A percentile compares a stretch with the other conserved stretches of the same genome.
phyloP scores from a whole-genome alignment of 2,888 invertebrate species.

The Yponomeuta evonymella region DNA sequence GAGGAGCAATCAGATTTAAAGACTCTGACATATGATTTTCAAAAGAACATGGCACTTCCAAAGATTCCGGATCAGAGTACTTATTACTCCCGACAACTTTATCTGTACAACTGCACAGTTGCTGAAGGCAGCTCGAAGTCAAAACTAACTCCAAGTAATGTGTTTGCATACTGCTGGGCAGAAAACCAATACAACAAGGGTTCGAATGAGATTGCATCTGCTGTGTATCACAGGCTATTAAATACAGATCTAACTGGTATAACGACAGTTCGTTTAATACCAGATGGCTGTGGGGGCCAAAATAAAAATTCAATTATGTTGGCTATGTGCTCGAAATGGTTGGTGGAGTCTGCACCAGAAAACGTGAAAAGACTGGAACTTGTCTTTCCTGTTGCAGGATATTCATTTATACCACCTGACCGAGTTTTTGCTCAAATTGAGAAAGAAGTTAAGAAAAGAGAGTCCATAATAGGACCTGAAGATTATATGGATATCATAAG shows the following conservation, averaged over 20 bases:
- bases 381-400: too few species aligned
- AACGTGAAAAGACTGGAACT: too few species aligned
- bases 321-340: constrained; percentile 23
- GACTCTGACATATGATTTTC: constrained; percentile 32
- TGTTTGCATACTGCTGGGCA: constrained; percentile 31
- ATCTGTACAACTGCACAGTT: constrained; percentile 31
- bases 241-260: constrained; percentile 16
- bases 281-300: constrained; percentile 36
- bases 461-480: too few species aligned
- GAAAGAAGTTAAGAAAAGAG: too few species aligned
- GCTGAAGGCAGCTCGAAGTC: constrained; percentile 26
- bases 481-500: too few species aligned
- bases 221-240: constrained; percentile 27
- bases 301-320: constrained; percentile 33
- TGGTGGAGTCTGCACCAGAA: too few species aligned
- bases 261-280: constrained; percentile 28
- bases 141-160: constrained; percentile 24
- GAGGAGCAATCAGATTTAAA: too few species aligned
- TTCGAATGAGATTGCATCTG: constrained; percentile 34
- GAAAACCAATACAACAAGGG: constrained; percentile 33
- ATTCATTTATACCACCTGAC: too few species aligned
- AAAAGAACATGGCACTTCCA: constrained; percentile 33
- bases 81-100: constrained; percentile 33
- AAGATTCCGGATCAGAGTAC: constrained; percentile 33
- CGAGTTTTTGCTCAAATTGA: too few species aligned